These are phyloP conservation scores for Adelognathus sp. DNA, from an alignment of 2,888 invertebrate genomes.

Conservation along the genomic window DNA sequence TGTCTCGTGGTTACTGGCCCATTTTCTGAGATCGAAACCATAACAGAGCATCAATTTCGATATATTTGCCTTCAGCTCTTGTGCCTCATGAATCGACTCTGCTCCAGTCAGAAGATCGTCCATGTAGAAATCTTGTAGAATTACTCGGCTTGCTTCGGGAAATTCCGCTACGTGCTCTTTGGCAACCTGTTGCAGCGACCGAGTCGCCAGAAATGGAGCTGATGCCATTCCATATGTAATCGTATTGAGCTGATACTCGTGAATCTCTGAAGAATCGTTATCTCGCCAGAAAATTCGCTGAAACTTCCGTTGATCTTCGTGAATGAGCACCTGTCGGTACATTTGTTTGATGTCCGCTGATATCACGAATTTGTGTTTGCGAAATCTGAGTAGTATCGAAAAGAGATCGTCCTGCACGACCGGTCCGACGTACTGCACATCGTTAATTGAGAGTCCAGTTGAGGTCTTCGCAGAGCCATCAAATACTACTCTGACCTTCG, in stretches of 20 bases:
- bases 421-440: conserved; percentile 64
- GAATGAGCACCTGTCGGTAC: conserved; percentile 61
- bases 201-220: neutral
- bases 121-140: neutral
- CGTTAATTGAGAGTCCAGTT: conserved; percentile 63
- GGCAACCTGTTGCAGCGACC: neutral
- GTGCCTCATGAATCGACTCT: conserved; percentile 46
- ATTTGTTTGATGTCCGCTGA: conserved; percentile 70
- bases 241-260: neutral
- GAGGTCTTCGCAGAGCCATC: conserved; percentile 56
- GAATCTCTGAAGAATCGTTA: conserved; percentile 46
- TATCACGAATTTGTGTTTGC: conserved; percentile 61
- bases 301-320: conserved; percentile 53
- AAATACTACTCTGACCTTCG: conserved; percentile 61
- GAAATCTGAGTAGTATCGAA: conserved; percentile 62
- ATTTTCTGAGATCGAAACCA: conserved; percentile 60
- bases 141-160: neutral
- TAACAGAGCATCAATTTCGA: conserved; percentile 28
- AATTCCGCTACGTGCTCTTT: neutral
- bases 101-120: conserved; percentile 53
- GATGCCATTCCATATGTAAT: conserved; percentile 2
- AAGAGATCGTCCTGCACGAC: conserved; percentile 64
- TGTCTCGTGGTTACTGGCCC: conserved; percentile 29
- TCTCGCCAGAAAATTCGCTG: conserved; percentile 55
- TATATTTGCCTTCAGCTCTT: conserved; percentile 39